Base-by-base conservation (phyloP, 2,888 invertebrate genomes). In the Saturnia japonica region DNA sequence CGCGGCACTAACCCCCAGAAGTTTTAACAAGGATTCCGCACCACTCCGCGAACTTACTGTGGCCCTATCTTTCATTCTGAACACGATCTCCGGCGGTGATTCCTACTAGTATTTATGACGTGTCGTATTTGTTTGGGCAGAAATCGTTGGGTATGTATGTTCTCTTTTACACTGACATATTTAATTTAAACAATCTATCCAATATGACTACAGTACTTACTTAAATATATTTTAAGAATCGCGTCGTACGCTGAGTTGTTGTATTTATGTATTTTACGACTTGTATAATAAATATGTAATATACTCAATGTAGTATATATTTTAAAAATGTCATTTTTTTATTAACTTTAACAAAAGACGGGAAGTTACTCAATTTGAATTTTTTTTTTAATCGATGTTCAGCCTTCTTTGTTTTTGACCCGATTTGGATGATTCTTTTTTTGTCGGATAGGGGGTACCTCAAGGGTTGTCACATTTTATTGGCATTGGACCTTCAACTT, bases 1-100 rank as follows among this genome's bases (percentile, higher is more conserved):
- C n/a, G 34, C 64, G 64, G 64, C 64, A 8, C 40, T 9, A n/a
- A 25, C 64, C 64, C 64, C 19, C 19, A n/a, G 40, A 64, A 64
- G 64, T 64, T 64, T 64, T 64, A 64, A 40, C 34, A 64, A 40
- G 64, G 1, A 16, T 12, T 12, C 19, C 43, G 43, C 3, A 43
- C 14, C 47, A 19, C 57, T 4, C 19, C 57, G 25, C 62, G 19
- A 64, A 40, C 64, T 40, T 40, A 40, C 40, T 28, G 40, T 16
- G 34, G 19, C 19, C 64, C 9, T 40, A 64, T 64, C 40, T 40
- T n/a, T 40, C 64, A 64, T 64, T 64, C 64, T 19, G 7, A 19
- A 40, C 64, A 64, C 64, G 64, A 64, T 34, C 40, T 8, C 40
- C 11, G 12, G 28, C 62, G 62, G 28, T 62, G 62, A 64, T 40